A percentile compares a stretch with the other conserved stretches of the same genome.
Evolutionary conservation across 2,797 vertebrate genomes (phyloP).

Genomic region (Salmo trutta): DNA sequence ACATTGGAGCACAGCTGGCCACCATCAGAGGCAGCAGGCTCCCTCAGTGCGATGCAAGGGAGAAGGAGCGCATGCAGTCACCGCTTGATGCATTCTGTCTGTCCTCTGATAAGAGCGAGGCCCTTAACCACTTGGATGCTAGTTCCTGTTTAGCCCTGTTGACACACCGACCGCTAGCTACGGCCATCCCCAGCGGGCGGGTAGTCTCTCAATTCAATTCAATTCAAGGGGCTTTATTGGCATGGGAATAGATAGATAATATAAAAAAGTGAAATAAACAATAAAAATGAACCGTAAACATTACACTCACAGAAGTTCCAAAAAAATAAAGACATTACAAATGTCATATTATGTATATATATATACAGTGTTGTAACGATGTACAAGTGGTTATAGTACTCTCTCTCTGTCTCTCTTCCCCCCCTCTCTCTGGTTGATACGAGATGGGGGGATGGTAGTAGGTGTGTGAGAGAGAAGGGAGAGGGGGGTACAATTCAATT

Average conservation of each 20-base stretch:
- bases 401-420: conserved; percentile 28
- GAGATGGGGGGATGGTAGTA: conserved; percentile 26
- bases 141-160: conserved; percentile 76
- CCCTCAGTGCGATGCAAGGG: conserved; percentile 54
- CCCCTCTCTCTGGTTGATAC: conserved; percentile 24
- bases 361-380: too few species aligned
- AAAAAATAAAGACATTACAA: too few species aligned
- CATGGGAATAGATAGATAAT: too few species aligned
- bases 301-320: too few species aligned
- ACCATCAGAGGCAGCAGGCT: conserved; percentile 61
- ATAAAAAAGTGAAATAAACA: too few species aligned
- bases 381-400: neutral
- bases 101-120: conserved; percentile 80
- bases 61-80: conserved; percentile 63
- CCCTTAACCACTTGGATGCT: conserved; percentile 77
- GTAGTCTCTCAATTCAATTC: conserved; percentile 24
- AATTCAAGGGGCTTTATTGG: too few species aligned
- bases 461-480: conserved; percentile 36
- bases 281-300: too few species aligned
- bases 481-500: conserved; percentile 55
- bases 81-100: conserved; percentile 81
- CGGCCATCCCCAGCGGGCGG: conserved; percentile 55
- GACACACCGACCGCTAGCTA: conserved; percentile 60
- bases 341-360: too few species aligned
- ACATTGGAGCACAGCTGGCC: conserved; percentile 81